These are phyloP conservation scores for Agapornis canus DNA, from an alignment of 2,797 vertebrate genomes.

Conservation along the genomic window DNA sequence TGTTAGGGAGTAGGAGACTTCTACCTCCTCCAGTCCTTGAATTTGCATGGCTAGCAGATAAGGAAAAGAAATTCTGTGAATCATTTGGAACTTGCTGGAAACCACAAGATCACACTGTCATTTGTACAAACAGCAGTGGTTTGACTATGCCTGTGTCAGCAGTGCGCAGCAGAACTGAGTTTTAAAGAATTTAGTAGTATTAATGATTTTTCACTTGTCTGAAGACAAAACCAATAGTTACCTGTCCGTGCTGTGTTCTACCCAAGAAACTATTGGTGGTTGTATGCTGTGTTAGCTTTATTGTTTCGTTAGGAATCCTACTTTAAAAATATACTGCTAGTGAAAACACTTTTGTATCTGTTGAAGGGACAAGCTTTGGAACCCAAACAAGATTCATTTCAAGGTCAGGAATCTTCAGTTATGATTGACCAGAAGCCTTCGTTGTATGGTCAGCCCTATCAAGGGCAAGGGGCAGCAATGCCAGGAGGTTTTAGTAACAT, in stretches of 20 bases:
- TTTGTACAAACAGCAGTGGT: not conserved
- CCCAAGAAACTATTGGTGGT: not conserved
- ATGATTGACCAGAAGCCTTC: conserved; percentile 89
- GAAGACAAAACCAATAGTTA: not conserved
- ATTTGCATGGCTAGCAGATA: not conserved
- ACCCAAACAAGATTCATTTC: conserved; percentile 85
- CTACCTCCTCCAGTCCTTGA: not conserved
- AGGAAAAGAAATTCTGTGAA: not conserved
- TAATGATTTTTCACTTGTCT: not conserved
- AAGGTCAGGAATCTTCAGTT: conserved; percentile 85
- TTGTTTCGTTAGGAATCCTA: not conserved
- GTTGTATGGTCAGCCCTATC: conserved; percentile 88
- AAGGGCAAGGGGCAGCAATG: conserved; percentile 85
- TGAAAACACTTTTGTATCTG: conserved; percentile 46
- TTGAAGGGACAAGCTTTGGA: conserved; percentile 88
- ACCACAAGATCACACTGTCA: not conserved
- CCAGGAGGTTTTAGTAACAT: conserved; percentile 83
- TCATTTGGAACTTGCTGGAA: not conserved
- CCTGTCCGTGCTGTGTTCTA: not conserved
- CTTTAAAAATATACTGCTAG: not conserved
- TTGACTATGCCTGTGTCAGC: not conserved
- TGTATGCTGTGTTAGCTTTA: not conserved
- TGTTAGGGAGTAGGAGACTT: not conserved
- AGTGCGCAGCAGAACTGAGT: not conserved
- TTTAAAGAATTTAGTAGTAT: not conserved